A percentile compares a stretch with the other conserved stretches of the same genome.
These are phyloP conservation scores for Anguilla japonica DNA, from an alignment of 2,113 vertebrate species.

Conservation along the genomic window DNA sequence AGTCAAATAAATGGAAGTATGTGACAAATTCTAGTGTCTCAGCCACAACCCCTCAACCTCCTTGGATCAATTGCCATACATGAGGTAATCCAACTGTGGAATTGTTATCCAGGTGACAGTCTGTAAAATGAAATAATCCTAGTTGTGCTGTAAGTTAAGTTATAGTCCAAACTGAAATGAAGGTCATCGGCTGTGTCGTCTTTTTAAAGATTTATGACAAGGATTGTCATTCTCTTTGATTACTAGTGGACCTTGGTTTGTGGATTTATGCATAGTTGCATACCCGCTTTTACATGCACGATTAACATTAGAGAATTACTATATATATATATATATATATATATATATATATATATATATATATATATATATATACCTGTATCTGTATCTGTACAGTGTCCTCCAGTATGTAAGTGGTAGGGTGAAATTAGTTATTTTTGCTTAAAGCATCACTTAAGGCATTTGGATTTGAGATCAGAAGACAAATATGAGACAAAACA, in stretches of 20 bases:
- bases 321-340: too few relatives aligned
- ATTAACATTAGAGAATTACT: not conserved
- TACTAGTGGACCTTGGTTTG: not conserved
- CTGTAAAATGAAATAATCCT: slow-evolving; percentile 6
- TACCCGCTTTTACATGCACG: not conserved
- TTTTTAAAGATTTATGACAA: not conserved
- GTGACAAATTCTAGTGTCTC: not conserved
- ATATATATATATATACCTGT: too few relatives aligned
- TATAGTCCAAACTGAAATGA: slow-evolving; percentile 6
- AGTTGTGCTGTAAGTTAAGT: not conserved
- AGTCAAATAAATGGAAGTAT: slow-evolving; percentile 3
- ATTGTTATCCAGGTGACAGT: not conserved
- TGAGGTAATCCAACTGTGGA: slow-evolving; percentile 7
- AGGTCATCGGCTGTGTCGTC: not conserved
- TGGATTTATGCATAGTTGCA: not conserved
- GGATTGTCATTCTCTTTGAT: not conserved
- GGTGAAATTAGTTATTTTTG: too few relatives aligned
- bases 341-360: too few relatives aligned
- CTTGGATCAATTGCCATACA: not conserved
- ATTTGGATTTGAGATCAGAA: too few relatives aligned
- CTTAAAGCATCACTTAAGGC: too few relatives aligned
- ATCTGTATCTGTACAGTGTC: too few relatives aligned
- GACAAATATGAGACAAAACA: too few relatives aligned
- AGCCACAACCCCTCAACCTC: not conserved
- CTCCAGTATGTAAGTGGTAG: too few relatives aligned